phyloP scores from a whole-genome alignment of 92 coral and sea anemone species.

The Phenganax subtilis region DNA sequence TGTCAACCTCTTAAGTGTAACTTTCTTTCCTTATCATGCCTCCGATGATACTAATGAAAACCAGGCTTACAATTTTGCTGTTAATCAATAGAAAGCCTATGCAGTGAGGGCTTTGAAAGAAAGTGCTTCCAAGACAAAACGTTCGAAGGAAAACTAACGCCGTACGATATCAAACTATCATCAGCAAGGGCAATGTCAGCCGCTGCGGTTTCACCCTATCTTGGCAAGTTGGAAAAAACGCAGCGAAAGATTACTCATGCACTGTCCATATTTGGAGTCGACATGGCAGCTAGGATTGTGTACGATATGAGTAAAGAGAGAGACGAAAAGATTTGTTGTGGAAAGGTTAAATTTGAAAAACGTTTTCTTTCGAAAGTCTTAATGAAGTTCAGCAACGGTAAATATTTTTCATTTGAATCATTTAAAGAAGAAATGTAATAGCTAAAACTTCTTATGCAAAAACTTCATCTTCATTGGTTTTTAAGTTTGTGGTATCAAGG shows the following conservation, averaged over 20 bases:
- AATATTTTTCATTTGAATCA: too few species aligned
- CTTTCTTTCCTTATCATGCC: too few species aligned
- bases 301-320: conserved; percentile 15
- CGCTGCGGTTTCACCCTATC: conserved; percentile 25
- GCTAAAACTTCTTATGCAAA: too few species aligned
- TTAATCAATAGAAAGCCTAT: too few species aligned
- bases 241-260: conserved; percentile 7
- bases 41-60: too few species aligned
- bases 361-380: too few species aligned
- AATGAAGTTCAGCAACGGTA: too few species aligned
- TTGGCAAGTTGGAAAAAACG: conserved; percentile 1
- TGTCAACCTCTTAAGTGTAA: too few species aligned
- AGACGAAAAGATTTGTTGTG: neutral
- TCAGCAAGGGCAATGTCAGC: conserved; percentile 37
- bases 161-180: conserved; percentile 20
- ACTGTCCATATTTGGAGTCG: conserved; percentile 14
- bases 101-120: neutral
- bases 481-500: too few species aligned
- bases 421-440: too few species aligned
- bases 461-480: too few species aligned
- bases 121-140: neutral
- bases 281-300: conserved; percentile 21
- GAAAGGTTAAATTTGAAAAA: neutral
- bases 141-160: conserved; percentile 6
- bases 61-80: too few species aligned